phyloP scores from a whole-genome alignment of 2,113 vertebrate genomes.

The Corynorhinus townsendii region DNA sequence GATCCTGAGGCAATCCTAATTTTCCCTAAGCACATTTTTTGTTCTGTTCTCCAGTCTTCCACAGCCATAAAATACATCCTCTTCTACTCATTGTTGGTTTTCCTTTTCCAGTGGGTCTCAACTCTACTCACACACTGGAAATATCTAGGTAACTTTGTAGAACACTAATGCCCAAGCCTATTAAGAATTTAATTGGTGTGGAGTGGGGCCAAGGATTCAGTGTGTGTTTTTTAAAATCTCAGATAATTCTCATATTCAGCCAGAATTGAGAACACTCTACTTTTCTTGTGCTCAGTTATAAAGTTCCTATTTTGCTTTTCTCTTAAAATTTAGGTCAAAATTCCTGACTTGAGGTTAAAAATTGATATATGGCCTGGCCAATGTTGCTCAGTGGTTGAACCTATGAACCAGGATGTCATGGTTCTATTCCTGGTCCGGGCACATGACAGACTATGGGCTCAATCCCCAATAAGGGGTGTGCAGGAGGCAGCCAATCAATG shows the following conservation, averaged over 20 bases:
- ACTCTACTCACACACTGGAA: background rate
- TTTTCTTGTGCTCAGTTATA: background rate
- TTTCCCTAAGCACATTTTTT: background rate
- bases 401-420: too few relatives aligned
- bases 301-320: background rate
- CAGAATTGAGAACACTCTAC: background rate
- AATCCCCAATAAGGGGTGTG: too few relatives aligned
- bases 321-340: slow-evolving; percentile 20
- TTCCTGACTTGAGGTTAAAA: background rate
- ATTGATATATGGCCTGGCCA: background rate
- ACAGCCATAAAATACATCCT: background rate
- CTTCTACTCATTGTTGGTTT: background rate
- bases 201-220: background rate
- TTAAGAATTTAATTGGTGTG: background rate
- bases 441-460: too few relatives aligned
- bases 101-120: background rate
- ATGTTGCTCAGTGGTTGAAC: background rate
- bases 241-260: background rate
- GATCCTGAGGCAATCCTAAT: background rate
- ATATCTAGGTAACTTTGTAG: background rate
- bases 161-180: background rate
- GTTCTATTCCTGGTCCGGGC: too few relatives aligned
- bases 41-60: background rate
- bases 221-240: background rate
- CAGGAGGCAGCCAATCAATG: too few relatives aligned